These are phyloP conservation scores for Leptopilina boulardi DNA, from an alignment of 1,140 invertebrate species.

Conservation along the genomic window DNA sequence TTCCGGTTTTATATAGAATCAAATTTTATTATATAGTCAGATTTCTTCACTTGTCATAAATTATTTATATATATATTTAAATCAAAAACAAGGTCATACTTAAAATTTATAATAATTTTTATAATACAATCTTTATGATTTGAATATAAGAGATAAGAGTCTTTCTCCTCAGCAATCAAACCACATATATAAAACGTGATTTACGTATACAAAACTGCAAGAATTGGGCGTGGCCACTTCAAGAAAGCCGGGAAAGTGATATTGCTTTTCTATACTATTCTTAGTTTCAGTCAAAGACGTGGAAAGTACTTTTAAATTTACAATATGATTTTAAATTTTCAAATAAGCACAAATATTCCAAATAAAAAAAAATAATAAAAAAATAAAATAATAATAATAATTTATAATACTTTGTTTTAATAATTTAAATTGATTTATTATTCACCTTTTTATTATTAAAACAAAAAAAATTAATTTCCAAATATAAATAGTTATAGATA, in stretches of 20 bases:
- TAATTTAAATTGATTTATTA: too few species aligned
- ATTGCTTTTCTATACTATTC: conserved; percentile 12
- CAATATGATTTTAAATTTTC: background rate
- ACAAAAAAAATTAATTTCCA: too few species aligned
- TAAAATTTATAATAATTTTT: background rate
- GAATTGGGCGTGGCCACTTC: conserved; percentile 17
- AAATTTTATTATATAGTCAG: background rate
- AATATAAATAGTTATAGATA: too few species aligned
- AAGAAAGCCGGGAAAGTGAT: conserved; percentile 30
- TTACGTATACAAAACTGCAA: conserved; percentile 5
- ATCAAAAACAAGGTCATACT: background rate
- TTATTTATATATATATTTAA: background rate
- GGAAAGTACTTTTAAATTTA: conserved; percentile 7
- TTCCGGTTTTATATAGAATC: background rate
- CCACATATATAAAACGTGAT: conserved; percentile 15
- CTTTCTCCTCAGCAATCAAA: conserved; percentile 10
- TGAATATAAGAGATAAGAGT: conserved; percentile 19
- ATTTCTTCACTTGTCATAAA: background rate
- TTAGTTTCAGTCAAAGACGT: background rate
- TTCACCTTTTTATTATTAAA: too few species aligned
- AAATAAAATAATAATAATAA: background rate
- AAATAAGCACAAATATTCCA: background rate
- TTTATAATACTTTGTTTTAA: too few species aligned
- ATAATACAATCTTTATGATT: background rate
- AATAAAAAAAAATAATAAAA: background rate